Conservation (phyloP, 2,888 invertebrate genomes). For the Tetropium fuscum region DNA sequence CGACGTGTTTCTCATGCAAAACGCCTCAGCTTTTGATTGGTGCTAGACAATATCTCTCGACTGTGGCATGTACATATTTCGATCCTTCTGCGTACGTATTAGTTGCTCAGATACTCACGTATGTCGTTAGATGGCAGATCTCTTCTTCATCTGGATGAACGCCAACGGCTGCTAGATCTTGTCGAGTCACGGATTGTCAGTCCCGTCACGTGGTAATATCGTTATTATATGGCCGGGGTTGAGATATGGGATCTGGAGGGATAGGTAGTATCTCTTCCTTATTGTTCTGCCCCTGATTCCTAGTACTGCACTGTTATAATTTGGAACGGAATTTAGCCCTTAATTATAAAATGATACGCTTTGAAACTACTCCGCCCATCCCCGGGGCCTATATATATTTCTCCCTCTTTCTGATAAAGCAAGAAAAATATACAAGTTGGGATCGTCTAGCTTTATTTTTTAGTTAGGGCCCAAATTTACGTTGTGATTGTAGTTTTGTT, state of each 20-base stretch:
- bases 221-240: slow-evolving; percentile 53
- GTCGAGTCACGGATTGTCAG: slow-evolving; percentile 57
- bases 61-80: too few relatives aligned
- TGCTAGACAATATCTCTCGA: slow-evolving; percentile 36
- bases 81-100: slow-evolving; percentile 35
- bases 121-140: slow-evolving; percentile 48
- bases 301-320: slow-evolving; percentile 1
- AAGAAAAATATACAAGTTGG: too few relatives aligned
- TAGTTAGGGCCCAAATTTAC: too few relatives aligned
- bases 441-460: too few relatives aligned
- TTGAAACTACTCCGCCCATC: too few relatives aligned
- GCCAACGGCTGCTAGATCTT: slow-evolving; percentile 51
- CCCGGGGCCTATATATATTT: too few relatives aligned
- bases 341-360: too few relatives aligned
- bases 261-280: background rate
- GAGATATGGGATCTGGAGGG: slow-evolving; percentile 6
- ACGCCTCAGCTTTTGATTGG: slow-evolving; percentile 29
- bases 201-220: slow-evolving; percentile 57
- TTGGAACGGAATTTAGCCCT: too few relatives aligned
- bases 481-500: too few relatives aligned
- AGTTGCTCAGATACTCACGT: slow-evolving; percentile 47
- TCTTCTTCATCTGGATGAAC: slow-evolving; percentile 48
- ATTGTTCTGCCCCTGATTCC: background rate
- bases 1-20: slow-evolving; percentile 17
- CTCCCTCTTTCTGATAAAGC: too few relatives aligned